Percentiles rank a stretch among this genome's conserved stretches.
Conservation (phyloP, 2,113 vertebrate genomes). For the Cynoglossus semilaevis region DNA sequence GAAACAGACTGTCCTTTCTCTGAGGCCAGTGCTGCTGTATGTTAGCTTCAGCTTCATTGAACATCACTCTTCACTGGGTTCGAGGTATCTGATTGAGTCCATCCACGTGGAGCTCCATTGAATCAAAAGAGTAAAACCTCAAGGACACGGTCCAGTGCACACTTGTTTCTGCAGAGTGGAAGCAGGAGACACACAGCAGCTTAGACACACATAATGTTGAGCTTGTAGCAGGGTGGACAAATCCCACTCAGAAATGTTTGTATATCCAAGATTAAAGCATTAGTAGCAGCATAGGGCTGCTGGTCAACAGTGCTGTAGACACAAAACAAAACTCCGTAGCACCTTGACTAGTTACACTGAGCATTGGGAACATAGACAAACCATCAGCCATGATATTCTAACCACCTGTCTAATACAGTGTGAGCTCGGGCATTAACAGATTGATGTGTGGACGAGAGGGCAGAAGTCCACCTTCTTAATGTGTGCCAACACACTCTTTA, state of each 20-base stretch:
- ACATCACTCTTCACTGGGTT: constrained; percentile 70
- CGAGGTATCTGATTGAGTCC: constrained; percentile 73
- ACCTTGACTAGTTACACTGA: too few species aligned
- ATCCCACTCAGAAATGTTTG: background rate
- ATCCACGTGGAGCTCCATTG: constrained; percentile 75
- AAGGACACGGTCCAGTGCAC: constrained; percentile 66
- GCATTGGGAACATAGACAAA: too few species aligned
- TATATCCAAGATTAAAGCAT: background rate
- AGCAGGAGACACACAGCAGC: constrained; percentile 1
- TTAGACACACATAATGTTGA: background rate
- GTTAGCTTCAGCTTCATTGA: constrained; percentile 70
- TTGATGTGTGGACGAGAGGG: too few species aligned
- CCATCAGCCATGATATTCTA: too few species aligned
- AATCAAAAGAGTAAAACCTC: constrained; percentile 74
- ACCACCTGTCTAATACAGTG: too few species aligned
- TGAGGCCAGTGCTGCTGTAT: constrained; percentile 54
- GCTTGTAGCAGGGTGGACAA: background rate
- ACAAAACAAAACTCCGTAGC: background rate
- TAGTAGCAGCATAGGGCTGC: too few species aligned
- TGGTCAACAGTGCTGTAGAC: too few species aligned
- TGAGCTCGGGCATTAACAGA: too few species aligned
- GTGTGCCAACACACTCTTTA: too few species aligned
- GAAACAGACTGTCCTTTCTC: constrained; percentile 47
- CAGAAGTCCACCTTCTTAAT: too few species aligned
- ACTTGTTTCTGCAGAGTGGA: constrained; percentile 30